Evolutionary conservation across 2,888 invertebrate genomes (phyloP), one percentile per base, ranked within the genome.

Genomic region (Petrolisthes manimaculis): DNA sequence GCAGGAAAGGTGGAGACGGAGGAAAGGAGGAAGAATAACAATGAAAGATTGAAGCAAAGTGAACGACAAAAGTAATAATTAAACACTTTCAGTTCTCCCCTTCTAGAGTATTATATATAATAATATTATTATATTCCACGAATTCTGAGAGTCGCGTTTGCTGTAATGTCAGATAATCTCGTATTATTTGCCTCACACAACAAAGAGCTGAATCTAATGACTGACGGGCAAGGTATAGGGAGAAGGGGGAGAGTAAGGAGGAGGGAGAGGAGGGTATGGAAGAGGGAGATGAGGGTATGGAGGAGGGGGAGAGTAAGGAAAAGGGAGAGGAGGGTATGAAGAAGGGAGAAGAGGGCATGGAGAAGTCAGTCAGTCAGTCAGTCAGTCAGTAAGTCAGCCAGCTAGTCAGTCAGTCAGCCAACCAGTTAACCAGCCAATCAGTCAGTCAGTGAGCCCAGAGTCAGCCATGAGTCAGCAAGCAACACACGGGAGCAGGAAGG

Each of bases 111-210:
- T 78, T n/a, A n/a, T n/a, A n/a, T n/a, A n/a, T n/a, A n/a, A n/a
- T n/a, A n/a, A n/a, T n/a, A n/a, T n/a, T 78, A 37, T 37, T 78
- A 37, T 78, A 78, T 51, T 78, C 78, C 78, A 78, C 6, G 12
- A 78, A 78, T 24, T 78, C 37, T 78, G 24, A 51, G 51, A 37
- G 78, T 78, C 21, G 24, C 51, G 5, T 5, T 5, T 12, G 74
- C 5, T 8, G 74, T 74, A 74, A 74, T 74, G 24, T 12, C 24
- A 74, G 74, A 21, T 74, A 8, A 6, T 6, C 74, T 6, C 6
- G 74, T 8, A 6, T 74, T 21, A 74, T 74, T 6, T 12, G n/a
- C 74, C n/a, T n/a, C 74, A 6, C 61, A 61, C 61, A 14, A 14
- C 61, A 6, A 61, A 61, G 61, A 61, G 6, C 14, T 61, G 61